These are phyloP conservation scores for Tympanuchus pallidicinctus DNA, from an alignment of 2,113 vertebrate species.

Conservation along the genomic window DNA sequence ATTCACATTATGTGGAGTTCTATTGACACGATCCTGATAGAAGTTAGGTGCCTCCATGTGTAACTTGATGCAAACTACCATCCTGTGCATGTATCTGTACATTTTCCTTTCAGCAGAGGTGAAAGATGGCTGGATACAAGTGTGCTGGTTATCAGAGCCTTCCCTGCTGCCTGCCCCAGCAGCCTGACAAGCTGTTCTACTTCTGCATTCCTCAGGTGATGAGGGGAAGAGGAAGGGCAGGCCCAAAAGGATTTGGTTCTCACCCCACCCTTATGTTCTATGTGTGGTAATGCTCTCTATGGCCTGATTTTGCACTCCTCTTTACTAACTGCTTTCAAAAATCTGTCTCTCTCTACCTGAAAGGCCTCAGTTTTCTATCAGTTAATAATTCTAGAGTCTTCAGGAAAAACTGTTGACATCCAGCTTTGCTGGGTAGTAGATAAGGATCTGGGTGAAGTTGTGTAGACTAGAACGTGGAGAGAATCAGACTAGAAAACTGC, in stretches of 20 bases:
- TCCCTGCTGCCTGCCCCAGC: not conserved
- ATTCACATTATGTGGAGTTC: not conserved
- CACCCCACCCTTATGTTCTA: not conserved
- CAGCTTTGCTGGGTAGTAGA: not conserved
- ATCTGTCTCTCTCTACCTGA: not conserved
- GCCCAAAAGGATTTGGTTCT: not conserved
- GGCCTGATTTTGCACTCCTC: not conserved
- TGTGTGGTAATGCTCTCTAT: not conserved
- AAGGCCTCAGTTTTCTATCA: not conserved
- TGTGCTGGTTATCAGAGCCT: not conserved
- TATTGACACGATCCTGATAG: accelerated
- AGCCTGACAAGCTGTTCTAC: not conserved
- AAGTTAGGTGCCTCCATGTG: not conserved
- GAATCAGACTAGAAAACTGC: not conserved
- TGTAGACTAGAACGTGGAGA: not conserved
- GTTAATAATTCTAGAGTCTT: not conserved
- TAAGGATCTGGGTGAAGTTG: not conserved
- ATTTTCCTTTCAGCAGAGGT: not conserved
- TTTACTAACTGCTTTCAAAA: not conserved
- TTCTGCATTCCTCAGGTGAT: not conserved
- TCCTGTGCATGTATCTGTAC: accelerated
- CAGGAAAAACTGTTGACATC: not conserved
- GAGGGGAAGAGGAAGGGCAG: constrained; percentile 3
- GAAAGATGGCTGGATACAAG: not conserved
- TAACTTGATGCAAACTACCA: not conserved